Evolutionary conservation across 2,113 vertebrate species (phyloP), one percentile per base, ranked within the genome.

Genomic region (Drymodes brunneopygia): DNA sequence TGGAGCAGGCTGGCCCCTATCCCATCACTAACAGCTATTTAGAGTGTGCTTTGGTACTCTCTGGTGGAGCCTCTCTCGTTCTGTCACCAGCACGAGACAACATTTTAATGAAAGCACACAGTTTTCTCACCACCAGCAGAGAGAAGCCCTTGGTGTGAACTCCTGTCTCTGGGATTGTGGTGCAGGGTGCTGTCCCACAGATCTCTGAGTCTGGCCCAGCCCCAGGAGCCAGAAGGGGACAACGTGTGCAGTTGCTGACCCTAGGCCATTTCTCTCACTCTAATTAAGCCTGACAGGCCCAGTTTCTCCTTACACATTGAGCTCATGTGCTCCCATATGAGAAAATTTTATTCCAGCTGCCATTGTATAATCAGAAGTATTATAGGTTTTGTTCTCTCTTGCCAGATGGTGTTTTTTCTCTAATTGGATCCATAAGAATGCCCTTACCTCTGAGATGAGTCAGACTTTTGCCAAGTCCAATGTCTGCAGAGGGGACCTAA

Each of bases 371-470:
- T 88, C 79, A 90, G 33, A 92, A 92, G 56, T 78, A 90, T 83
- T 94, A 83, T 20, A 81, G 44, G 51, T 81, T 96, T 96, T 88
- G 53, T 35, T 81, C 67, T 84, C 81, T 70, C 82, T 61, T 96
- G 94, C 95, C 94, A 96, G 90, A 88, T 31, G 66, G 35, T 92
- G 86, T 60, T 92, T 96, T 93, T 94, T 40, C 92, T 79, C 72
- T 96, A 96, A 97, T 95, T 96, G 82, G 86, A 96, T 95, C 93
- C 96, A 95, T 94, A 97, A 94, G 92, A 94, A 81, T 88, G 72
- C 88, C 93, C 90, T 95, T 96, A 90, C 36, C 89, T 80, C 82
- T 84, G 86, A 96, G 94, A 94, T 92, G 75, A 93, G 82, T 48
- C 75, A 93, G 86, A 28, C 53, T 78, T 90, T 84, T 88, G 71